These are phyloP conservation scores for Vespertilio murinus DNA, from an alignment of 2,797 vertebrate genomes.

Conservation along the genomic window DNA sequence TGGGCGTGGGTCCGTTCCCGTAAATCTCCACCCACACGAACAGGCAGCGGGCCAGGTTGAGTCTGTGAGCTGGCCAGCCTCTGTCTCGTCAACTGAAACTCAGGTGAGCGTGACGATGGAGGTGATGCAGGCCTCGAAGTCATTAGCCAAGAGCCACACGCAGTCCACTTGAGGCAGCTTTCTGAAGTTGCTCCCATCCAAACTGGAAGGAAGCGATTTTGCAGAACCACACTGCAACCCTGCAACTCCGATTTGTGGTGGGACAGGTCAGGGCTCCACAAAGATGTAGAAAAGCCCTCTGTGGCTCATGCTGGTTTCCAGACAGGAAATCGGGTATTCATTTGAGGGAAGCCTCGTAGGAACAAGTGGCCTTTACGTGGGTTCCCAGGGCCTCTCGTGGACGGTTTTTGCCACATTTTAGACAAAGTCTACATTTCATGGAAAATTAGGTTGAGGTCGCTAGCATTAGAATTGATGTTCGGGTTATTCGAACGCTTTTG, in stretches of 20 bases:
- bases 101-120: not conserved
- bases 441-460: not conserved
- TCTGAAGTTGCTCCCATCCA: not conserved
- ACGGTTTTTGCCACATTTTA: not conserved
- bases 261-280: not conserved
- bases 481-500: not conserved
- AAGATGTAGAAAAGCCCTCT: not conserved
- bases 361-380: not conserved
- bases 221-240: not conserved
- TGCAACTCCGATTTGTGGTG: not conserved
- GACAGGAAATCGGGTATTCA: not conserved
- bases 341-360: not conserved
- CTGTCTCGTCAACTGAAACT: not conserved
- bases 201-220: not conserved
- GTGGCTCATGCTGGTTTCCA: not conserved
- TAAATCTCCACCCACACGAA: not conserved
- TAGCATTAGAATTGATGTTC: not conserved
- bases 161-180: not conserved
- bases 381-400: not conserved
- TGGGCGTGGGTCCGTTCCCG: not conserved
- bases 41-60: not conserved
- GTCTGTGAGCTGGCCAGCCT: not conserved
- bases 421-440: not conserved
- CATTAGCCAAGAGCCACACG: not conserved
- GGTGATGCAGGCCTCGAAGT: not conserved